Evolutionary conservation across 2,888 invertebrate species (phyloP), one percentile per base, ranked within the genome.

Genomic region (Nomada goodeniana): DNA sequence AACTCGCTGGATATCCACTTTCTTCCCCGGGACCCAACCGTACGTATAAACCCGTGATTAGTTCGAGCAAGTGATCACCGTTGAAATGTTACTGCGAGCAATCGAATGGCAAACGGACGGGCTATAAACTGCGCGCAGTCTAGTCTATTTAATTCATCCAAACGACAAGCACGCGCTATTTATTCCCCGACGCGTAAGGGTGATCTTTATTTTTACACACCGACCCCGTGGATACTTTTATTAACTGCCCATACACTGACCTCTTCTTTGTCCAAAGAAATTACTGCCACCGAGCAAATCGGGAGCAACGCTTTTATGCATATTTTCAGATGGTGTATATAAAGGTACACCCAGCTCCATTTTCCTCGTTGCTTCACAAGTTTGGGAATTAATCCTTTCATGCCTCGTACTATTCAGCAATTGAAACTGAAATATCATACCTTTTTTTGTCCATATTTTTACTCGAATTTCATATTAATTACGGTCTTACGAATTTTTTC

Each of bases 211-310:
- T 82, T 82, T 81, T 82, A 80, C 50, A 70, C 44, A 23, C 2
- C 36, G 36, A 36, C 47, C 74, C 59, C 64, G 42, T 29, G 29
- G 65, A 20, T 20, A 42, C 63, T 79, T 68, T 72, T 68, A 80
- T 74, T 64, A 70, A 50, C 47, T 59, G 55, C 9, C n/a, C 72
- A 70, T 65, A 61, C 82, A 7, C 50, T 65, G 76, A 77, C 73
- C 81, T 76, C 67, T 55, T 70, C 23, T 18, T 11, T 60, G 23
- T 26, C 9, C 47, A 74, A 77, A 15, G 61, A 52, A 77, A 70
- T 82, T 55, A 67, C 47, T 82, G 77, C 60, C 20, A 53, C 60
- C 82, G 69, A 82, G 83, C 82, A 73, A 77, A 83, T 70, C 73
- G 77, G 15, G 83, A 74, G 55, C 83, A 67, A 53, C 65, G 23